Percentiles rank a stretch among this genome's conserved stretches.
These are phyloP conservation scores for Isaurus tuberculatus DNA, from an alignment of 92 coral and sea anemone genomes.

Conservation along the genomic window DNA sequence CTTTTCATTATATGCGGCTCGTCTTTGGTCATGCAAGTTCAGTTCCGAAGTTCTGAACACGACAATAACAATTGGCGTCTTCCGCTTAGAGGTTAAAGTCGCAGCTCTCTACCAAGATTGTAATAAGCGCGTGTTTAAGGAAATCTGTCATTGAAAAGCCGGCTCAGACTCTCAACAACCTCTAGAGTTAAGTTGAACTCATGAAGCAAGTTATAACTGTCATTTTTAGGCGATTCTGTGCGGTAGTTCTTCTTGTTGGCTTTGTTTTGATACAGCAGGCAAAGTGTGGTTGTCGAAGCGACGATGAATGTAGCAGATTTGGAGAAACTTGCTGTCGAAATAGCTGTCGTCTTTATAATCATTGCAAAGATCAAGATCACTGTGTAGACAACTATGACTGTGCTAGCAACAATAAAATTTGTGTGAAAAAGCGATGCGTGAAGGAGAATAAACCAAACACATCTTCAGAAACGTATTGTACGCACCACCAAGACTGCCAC, in stretches of 20 bases:
- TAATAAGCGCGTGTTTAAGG: constrained; percentile 17
- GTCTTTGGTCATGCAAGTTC: constrained; percentile 39
- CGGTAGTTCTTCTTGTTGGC: not conserved
- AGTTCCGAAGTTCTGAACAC: constrained; percentile 1
- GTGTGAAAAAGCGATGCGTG: constrained; percentile 29
- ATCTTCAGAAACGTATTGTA: not conserved
- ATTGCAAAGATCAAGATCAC: constrained; percentile 25
- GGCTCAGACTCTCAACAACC: constrained; percentile 8
- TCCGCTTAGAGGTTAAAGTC: not conserved
- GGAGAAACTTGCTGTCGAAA: constrained; percentile 30
- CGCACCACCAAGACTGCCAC: not conserved
- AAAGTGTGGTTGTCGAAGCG: not conserved
- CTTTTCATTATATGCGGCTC: constrained; percentile 29
- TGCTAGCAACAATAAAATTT: constrained; percentile 14
- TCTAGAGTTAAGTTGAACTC: not conserved
- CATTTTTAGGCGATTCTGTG: constrained; percentile 23
- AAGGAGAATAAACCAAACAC: constrained; percentile 8
- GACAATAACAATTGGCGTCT: not conserved
- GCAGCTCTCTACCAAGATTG: not conserved
- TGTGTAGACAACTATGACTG: constrained; percentile 38
- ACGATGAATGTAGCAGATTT: not conserved
- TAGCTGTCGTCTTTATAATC: not conserved
- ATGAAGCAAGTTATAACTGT: constrained; percentile 41
- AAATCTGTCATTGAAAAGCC: constrained; percentile 17
- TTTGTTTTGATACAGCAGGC: not conserved